Percentiles rank a stretch among this genome's conserved stretches.
Evolutionary conservation across 1,140 invertebrate species (phyloP).

Genomic region (Dendrolimus punctatus): DNA sequence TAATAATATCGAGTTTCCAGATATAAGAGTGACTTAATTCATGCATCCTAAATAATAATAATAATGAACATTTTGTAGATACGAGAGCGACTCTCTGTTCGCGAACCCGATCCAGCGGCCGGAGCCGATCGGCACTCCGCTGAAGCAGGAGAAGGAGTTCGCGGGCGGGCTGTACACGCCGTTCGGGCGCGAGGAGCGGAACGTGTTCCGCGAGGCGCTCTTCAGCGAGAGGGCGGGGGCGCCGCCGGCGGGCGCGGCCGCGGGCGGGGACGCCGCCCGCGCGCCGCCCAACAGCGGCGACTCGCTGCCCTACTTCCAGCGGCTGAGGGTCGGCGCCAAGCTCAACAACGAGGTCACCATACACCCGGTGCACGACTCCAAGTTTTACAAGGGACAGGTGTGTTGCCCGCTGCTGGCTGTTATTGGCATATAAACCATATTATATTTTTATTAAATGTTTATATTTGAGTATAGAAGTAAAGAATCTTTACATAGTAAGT

Average conservation of each 20-base stretch:
- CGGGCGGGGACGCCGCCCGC: conserved; percentile 18
- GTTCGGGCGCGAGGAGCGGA: conserved; percentile 57
- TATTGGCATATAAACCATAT: too few relatives aligned
- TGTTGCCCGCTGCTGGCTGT: too few relatives aligned
- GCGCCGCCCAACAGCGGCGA: conserved; percentile 34
- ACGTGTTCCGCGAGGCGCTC: conserved; percentile 54
- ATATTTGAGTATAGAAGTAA: too few relatives aligned
- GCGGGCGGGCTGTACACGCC: conserved; percentile 49
- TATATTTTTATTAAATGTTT: too few relatives aligned
- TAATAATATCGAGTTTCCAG: too few relatives aligned
- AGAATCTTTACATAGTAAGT: too few relatives aligned
- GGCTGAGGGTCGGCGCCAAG: conserved; percentile 70
- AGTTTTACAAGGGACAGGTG: conserved; percentile 67
- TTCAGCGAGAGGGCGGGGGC: conserved; percentile 46
- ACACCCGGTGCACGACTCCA: conserved; percentile 73
- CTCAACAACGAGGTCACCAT: conserved; percentile 74
- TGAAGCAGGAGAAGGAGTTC: conserved; percentile 36
- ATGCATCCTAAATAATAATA: too few relatives aligned
- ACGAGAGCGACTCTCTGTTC: conserved; percentile 36
- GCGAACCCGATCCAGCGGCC: conserved; percentile 41
- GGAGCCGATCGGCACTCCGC: conserved; percentile 58
- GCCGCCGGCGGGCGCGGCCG: conserved; percentile 1
- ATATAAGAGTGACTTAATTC: too few relatives aligned
- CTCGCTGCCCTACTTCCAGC: conserved; percentile 68
- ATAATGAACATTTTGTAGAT: conserved; percentile 18